Percentiles rank a stretch among this genome's conserved stretches.
Conservation (phyloP, 2,113 vertebrate genomes). For the Mungos mungo region DNA sequence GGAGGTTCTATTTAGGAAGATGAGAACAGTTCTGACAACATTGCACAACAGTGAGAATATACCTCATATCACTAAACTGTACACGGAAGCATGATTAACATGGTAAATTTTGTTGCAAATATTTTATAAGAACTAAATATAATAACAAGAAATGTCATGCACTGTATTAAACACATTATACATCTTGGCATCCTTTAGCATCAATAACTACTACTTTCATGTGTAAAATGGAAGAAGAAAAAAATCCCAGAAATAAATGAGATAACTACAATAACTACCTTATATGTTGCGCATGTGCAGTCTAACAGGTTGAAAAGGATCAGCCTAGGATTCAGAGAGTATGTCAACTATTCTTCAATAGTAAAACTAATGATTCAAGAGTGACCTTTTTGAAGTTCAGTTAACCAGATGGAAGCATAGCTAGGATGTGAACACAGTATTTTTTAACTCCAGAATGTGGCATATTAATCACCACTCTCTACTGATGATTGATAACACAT, state of each 20-base stretch:
- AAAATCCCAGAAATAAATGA: not conserved
- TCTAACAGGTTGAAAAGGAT: not conserved
- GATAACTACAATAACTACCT: not conserved
- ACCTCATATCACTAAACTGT: not conserved
- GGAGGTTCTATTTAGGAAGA: not conserved
- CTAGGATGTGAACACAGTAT: not conserved
- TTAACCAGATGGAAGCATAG: not conserved
- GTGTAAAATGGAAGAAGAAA: not conserved
- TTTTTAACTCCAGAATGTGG: not conserved
- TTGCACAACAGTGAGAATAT: not conserved
- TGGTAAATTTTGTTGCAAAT: not conserved
- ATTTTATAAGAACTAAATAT: not conserved
- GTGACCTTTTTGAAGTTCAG: not conserved
- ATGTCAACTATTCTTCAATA: not conserved
- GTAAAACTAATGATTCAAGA: not conserved
- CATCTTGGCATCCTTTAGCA: not conserved
- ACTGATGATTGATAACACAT: not conserved
- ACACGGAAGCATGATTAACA: not conserved
- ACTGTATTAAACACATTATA: not conserved
- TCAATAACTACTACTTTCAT: not conserved
- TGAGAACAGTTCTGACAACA: not conserved
- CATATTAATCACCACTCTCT: not conserved
- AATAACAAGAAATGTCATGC: not conserved
- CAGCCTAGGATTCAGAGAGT: not conserved
- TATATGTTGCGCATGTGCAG: not conserved